Evolutionary conservation across 30 jellyfish, hydroid and myxozoan genomes (phyloP), one percentile per base, ranked within the genome.

Genomic region (Aurelia aurita complex sp. Pacific): DNA sequence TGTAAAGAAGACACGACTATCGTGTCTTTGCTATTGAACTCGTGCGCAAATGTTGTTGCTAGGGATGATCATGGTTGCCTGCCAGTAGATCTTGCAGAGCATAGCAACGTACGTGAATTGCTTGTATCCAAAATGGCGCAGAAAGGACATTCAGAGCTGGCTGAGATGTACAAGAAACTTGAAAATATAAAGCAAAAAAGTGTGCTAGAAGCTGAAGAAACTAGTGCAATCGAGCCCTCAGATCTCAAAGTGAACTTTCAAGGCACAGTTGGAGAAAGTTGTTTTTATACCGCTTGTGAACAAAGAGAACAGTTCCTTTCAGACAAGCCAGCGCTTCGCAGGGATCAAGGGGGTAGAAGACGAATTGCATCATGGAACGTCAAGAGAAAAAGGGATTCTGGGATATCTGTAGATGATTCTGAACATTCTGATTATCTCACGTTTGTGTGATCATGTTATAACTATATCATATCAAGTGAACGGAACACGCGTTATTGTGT

Each of bases 51-150:
- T 38, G 90, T 87, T 10, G 52, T 33, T 34, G 90, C 96, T 16
- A 73, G 70, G 82, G 96, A 87, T 61, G 90, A 79, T 61, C 87
- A 73, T 52, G 96, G 96, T 4, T 87, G 96, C 53, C 72, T 77
- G 67, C 90, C 96, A 1, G 69, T 87, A 3, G 96, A 87, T 70
- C 64, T 87, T 10, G 83, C 96, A 10, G 74, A 73, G 34, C 52
- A 69, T 52, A 18, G 61, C 63, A 80, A 18, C n/a, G 65, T 79
- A 23, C 73, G 69, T 19, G 86, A 46, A 12, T 38, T 77, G 34
- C 74, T 87, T 29, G 51, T 73, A 0, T 80, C 8, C 10, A 64
- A 38, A 61, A 83, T 83, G 92, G 74, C 33, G 29, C 76, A 71
- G 9, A 72, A 72, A 19, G 92, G 92, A 3, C 77, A 73, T 62